phyloP scores from a whole-genome alignment of 2,888 invertebrate species.

The Torymus texanus region DNA sequence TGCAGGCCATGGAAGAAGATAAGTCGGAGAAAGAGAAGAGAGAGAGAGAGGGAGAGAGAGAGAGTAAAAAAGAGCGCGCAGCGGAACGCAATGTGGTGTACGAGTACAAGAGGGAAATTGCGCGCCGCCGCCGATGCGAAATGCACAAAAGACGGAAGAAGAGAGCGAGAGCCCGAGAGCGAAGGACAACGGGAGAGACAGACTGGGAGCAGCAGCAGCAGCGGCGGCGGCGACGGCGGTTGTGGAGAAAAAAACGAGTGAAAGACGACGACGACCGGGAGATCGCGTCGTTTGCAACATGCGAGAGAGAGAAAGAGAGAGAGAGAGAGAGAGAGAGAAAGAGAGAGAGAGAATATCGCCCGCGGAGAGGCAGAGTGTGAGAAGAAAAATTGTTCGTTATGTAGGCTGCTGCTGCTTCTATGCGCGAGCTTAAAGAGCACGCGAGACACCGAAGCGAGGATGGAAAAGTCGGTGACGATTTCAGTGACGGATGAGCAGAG shows the following conservation, averaged over 20 bases:
- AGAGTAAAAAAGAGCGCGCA: slow-evolving; percentile 12
- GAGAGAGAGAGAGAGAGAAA: slow-evolving; percentile 1
- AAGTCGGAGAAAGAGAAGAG: slow-evolving; percentile 8
- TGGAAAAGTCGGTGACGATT: not conserved
- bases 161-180: slow-evolving; percentile 10
- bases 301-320: slow-evolving; percentile 8
- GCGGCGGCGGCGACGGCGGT: not conserved
- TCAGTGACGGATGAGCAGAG: not conserved
- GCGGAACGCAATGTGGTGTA: slow-evolving; percentile 22
- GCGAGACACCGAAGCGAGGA: not conserved
- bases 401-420: not conserved
- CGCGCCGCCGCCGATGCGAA: slow-evolving; percentile 33
- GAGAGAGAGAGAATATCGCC: not conserved
- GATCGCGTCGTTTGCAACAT: too few relatives aligned
- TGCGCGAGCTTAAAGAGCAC: not conserved
- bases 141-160: slow-evolving; percentile 53
- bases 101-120: slow-evolving; percentile 48
- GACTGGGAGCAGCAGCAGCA: not conserved
- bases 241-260: not conserved
- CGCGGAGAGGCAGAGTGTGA: slow-evolving; percentile 15
- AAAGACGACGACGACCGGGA: too few relatives aligned
- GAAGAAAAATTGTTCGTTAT: slow-evolving; percentile 2
- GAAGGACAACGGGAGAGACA: slow-evolving; percentile 18
- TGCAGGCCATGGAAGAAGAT: slow-evolving; percentile 3
- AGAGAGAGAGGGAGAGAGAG: slow-evolving; percentile 9